These are phyloP conservation scores for Cheilosia pagana DNA, from an alignment of 2,888 invertebrate species.

Conservation along the genomic window DNA sequence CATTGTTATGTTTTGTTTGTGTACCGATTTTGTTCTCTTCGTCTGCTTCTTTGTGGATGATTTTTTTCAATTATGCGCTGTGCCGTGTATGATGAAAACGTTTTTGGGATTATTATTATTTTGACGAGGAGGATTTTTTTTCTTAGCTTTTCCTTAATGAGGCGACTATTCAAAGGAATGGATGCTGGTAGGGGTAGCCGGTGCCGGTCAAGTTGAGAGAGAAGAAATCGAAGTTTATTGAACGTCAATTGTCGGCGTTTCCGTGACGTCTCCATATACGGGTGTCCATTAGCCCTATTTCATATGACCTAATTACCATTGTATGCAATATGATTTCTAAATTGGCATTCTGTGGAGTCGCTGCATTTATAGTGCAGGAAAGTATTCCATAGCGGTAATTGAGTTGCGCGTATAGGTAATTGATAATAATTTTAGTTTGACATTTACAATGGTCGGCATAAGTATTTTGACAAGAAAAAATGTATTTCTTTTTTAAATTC, in stretches of 20 bases:
- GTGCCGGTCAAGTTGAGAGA: not conserved
- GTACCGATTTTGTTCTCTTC: slow-evolving; percentile 56
- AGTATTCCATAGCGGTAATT: no score
- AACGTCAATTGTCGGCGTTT: not conserved
- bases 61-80: slow-evolving; percentile 30
- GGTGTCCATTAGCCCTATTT: slow-evolving; percentile 11
- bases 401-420: no score
- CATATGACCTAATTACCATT: no score
- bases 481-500: no score
- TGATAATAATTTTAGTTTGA: no score
- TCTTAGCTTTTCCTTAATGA: not conserved
- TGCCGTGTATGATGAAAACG: slow-evolving; percentile 8
- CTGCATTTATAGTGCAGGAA: no score
- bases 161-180: not conserved
- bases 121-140: not conserved
- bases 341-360: no score
- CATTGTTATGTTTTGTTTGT: slow-evolving; percentile 72
- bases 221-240: slow-evolving; percentile 28
- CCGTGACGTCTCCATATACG: not conserved
- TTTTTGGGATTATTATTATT: slow-evolving; percentile 36
- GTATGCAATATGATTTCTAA: no score
- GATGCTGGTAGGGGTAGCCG: no score
- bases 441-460: no score
- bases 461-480: no score
- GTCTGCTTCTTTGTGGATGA: slow-evolving; percentile 33